These are phyloP conservation scores for Octonoba sinensis DNA, from an alignment of 2,888 invertebrate genomes.

Conservation along the genomic window DNA sequence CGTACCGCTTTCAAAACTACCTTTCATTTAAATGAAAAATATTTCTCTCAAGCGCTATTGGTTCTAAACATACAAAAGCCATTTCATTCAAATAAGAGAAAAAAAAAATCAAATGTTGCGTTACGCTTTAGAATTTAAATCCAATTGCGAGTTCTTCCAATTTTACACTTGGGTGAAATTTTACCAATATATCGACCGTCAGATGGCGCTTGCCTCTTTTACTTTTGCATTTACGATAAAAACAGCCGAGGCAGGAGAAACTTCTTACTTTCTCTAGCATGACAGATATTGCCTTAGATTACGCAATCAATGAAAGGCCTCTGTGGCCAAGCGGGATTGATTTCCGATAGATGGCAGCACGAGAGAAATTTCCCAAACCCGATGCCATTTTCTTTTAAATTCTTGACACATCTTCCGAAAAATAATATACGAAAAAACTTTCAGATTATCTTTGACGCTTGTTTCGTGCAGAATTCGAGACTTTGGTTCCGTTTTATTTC, in stretches of 20 bases:
- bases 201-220: constrained; percentile 8
- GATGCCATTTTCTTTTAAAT: constrained; percentile 12
- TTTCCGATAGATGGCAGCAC: constrained; percentile 53
- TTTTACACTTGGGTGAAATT: constrained; percentile 20
- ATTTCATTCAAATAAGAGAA: background rate
- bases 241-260: constrained; percentile 14
- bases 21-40: too few relatives aligned
- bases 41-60: too few relatives aligned
- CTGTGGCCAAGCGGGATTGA: constrained; percentile 31
- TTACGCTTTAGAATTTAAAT: too few relatives aligned
- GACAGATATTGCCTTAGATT: constrained; percentile 50
- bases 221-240: constrained; percentile 17
- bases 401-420: constrained; percentile 16
- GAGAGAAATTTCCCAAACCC: background rate
- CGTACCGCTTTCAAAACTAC: too few relatives aligned
- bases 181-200: constrained; percentile 17
- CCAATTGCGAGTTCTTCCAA: background rate
- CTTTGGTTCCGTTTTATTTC: background rate
- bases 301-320: constrained; percentile 39
- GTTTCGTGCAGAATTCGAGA: background rate
- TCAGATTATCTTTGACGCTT: constrained; percentile 8
- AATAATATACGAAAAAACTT: constrained; percentile 2
- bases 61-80: background rate
- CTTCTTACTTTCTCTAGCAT: constrained; percentile 1
- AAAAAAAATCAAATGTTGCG: background rate